Evolutionary conservation across 2,888 invertebrate genomes (phyloP), one percentile per base, ranked within the genome.

Genomic region (Cerceris ruficornis): DNA sequence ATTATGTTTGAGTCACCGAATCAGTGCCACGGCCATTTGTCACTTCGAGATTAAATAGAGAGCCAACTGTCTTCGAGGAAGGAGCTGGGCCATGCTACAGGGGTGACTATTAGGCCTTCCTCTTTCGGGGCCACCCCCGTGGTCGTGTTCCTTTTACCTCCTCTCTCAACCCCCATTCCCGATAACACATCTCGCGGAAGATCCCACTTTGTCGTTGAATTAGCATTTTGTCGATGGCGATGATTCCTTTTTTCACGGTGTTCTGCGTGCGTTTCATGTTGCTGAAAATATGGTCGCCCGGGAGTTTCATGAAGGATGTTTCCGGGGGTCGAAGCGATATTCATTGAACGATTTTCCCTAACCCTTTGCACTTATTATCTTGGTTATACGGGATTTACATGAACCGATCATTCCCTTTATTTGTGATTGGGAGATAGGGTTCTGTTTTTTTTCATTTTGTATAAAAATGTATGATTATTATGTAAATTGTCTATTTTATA

Each of bases 41-140:
- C 91, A 91, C 88, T 86, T 86, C 83, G 88, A 90, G 91, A 91
- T 91, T 91, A 91, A 90, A 90, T 84, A 83, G 88, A 87, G 88
- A 90, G 88, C 89, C 89, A 86, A 88, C 87, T 88, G 89, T 86
- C 87, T 87, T 86, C 67, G 76, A 84, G 76, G 17, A 79, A 73
- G 62, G 76, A 62, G 58, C 52, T 15, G 49, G 69, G 82, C 57
- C 62, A 64, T 17, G 73, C 58, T 70, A 82, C 76, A 84, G 68
- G 82, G 82, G 74, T 79, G 85, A 82, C 72, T 82, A 84, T 67
- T 81, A 77, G 70, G 43, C 67, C 46, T 49, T 73, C 69, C 74
- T 69, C 50, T 42, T 66, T 59, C 64, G 17, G 28, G 17, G 42
- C 64, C 61, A 66, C 66, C 73, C 78, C 66, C 72, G 52, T 50